Conservation (phyloP, 1,140 invertebrate genomes). For the Pseudachorutes palmiensis region DNA sequence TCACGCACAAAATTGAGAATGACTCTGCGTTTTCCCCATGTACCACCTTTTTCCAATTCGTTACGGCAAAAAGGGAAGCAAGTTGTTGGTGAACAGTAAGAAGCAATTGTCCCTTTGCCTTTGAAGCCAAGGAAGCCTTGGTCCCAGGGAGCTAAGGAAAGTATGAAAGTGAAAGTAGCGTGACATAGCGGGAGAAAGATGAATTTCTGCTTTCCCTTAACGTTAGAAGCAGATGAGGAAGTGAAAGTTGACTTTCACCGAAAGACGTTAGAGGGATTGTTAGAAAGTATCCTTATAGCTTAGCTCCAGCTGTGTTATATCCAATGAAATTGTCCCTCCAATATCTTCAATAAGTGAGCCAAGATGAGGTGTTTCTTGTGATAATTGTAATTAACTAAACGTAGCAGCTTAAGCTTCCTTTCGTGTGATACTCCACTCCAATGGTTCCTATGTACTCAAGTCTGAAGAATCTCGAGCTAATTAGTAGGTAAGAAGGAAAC, state of each 20-base stretch:
- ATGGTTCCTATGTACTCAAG: constrained; percentile 7
- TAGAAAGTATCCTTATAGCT: neutral
- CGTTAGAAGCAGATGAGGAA: neutral
- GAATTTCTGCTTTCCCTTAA: constrained; percentile 8
- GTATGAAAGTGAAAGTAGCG: neutral
- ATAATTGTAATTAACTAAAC: constrained; percentile 1
- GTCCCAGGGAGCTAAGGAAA: too few relatives aligned
- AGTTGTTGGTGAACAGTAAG: too few relatives aligned
- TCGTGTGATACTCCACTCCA: neutral
- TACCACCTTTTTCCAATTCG: too few relatives aligned
- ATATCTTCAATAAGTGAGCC: neutral
- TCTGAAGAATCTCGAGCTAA: constrained; percentile 7
- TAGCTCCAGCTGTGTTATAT: neutral
- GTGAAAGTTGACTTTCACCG: constrained; percentile 12
- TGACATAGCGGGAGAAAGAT: constrained; percentile 16
- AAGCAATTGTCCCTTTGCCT: too few relatives aligned
- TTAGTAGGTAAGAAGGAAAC: neutral
- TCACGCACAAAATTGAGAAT: neutral
- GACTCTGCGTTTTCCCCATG: too few relatives aligned
- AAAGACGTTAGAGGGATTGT: constrained; percentile 24
- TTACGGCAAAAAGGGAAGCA: too few relatives aligned
- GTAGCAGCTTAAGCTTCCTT: neutral
- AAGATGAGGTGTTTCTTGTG: neutral
- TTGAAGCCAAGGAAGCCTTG: too few relatives aligned
- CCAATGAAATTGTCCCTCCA: neutral